A percentile compares a stretch with the other conserved stretches of the same genome.
These are phyloP conservation scores for Phoenoteleia sp. DNA, from an alignment of 2,888 invertebrate genomes.

Conservation along the genomic window DNA sequence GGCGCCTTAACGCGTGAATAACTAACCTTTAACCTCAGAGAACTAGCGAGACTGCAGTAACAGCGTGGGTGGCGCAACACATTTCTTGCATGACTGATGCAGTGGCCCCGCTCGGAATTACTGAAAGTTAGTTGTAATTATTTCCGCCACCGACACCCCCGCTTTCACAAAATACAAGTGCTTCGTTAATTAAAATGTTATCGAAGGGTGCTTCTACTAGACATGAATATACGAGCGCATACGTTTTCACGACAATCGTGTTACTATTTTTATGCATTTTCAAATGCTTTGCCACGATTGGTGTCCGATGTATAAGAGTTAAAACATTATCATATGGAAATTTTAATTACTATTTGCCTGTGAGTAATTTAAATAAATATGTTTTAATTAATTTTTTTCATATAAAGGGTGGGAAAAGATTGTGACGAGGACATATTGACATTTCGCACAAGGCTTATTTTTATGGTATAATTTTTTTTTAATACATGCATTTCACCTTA, in stretches of 20 bases:
- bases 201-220: slow-evolving; percentile 62
- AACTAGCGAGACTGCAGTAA: slow-evolving; percentile 73
- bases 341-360: too few species aligned
- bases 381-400: too few species aligned
- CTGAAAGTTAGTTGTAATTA: slow-evolving; percentile 82
- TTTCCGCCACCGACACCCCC: slow-evolving; percentile 71
- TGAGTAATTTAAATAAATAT: too few species aligned
- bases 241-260: slow-evolving; percentile 28
- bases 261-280: slow-evolving; percentile 48
- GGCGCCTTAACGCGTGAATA: slow-evolving; percentile 85
- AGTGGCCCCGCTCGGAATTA: slow-evolving; percentile 77
- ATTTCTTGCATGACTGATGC: slow-evolving; percentile 83
- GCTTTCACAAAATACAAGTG: slow-evolving; percentile 64
- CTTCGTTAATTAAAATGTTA: slow-evolving; percentile 70
- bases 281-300: too few species aligned
- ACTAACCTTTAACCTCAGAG: slow-evolving; percentile 82
- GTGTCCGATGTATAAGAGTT: too few species aligned
- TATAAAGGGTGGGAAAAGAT: too few species aligned
- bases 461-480: too few species aligned
- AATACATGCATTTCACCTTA: too few species aligned
- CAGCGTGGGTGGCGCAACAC: slow-evolving; percentile 83
- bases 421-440: too few species aligned
- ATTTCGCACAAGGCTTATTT: too few species aligned
- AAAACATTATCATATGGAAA: too few species aligned
- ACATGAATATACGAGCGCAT: slow-evolving; percentile 45